These are phyloP conservation scores for Electrophaes corylata DNA, from an alignment of 2,888 invertebrate species.

Conservation along the genomic window DNA sequence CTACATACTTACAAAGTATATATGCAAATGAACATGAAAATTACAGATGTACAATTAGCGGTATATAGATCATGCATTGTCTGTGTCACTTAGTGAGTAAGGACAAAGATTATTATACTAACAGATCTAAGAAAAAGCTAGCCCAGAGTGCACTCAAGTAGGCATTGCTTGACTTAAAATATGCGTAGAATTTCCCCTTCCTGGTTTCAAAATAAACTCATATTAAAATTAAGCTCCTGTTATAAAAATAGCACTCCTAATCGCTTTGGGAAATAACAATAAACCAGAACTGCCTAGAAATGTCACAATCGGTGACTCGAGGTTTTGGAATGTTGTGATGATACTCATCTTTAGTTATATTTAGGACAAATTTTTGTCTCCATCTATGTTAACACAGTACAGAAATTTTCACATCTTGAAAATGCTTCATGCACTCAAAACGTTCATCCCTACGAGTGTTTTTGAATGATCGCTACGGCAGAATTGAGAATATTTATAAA, in stretches of 20 bases:
- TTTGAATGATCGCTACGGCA: background rate
- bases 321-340: constrained; percentile 47
- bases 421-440: background rate
- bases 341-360: constrained; percentile 23
- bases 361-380: background rate
- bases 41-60: no score
- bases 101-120: no score
- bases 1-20: no score
- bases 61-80: no score
- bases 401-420: background rate
- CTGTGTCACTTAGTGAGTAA: no score
- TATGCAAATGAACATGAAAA: no score
- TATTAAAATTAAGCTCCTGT: constrained; percentile 68
- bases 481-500: background rate
- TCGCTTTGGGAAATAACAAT: constrained; percentile 73
- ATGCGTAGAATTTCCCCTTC: constrained; percentile 73
- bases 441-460: no score
- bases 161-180: constrained; percentile 61
- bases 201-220: constrained; percentile 72
- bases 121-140: constrained; percentile 15
- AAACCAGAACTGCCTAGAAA: constrained; percentile 71
- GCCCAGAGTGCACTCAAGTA: constrained; percentile 45
- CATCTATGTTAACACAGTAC: background rate
- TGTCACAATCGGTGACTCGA: constrained; percentile 61
- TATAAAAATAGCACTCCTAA: constrained; percentile 68